Conservation (phyloP, 2,113 vertebrate species). For the Coryphaenoides rupestris region DNA sequence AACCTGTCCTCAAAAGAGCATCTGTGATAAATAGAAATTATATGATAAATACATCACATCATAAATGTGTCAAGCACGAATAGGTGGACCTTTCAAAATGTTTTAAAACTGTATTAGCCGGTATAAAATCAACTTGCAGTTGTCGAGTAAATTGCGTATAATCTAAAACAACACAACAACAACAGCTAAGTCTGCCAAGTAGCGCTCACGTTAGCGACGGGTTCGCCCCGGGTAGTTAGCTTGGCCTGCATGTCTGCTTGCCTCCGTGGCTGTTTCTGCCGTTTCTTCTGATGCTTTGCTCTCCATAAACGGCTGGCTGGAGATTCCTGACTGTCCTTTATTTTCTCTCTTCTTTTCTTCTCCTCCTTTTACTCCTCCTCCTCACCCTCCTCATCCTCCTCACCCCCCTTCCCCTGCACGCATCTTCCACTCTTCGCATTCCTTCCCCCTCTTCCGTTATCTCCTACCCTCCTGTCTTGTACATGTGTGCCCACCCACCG, state of each 20-base stretch:
- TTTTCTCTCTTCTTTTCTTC: slow-evolving; percentile 36
- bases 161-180: too few relatives aligned
- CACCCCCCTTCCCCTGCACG: not conserved
- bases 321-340: not conserved
- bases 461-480: slow-evolving; percentile 37
- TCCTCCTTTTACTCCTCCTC: slow-evolving; percentile 15
- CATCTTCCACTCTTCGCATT: slow-evolving; percentile 5
- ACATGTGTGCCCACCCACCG: slow-evolving; percentile 33
- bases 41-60: not conserved
- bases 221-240: too few relatives aligned
- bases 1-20: too few relatives aligned
- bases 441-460: slow-evolving; percentile 27
- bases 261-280: slow-evolving; percentile 48
- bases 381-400: not conserved
- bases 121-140: too few relatives aligned
- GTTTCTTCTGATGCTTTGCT: slow-evolving; percentile 61
- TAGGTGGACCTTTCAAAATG: not conserved
- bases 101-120: not conserved
- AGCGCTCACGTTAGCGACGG: too few relatives aligned
- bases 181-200: too few relatives aligned
- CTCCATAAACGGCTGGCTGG: slow-evolving; percentile 28
- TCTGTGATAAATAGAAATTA: not conserved
- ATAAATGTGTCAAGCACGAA: not conserved
- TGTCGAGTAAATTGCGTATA: too few relatives aligned
- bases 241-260: not conserved